Evolutionary conservation across 23 tunicate genomes (phyloP), one percentile per base, ranked within the genome.

Genomic region (Halocynthia aurantium): DNA sequence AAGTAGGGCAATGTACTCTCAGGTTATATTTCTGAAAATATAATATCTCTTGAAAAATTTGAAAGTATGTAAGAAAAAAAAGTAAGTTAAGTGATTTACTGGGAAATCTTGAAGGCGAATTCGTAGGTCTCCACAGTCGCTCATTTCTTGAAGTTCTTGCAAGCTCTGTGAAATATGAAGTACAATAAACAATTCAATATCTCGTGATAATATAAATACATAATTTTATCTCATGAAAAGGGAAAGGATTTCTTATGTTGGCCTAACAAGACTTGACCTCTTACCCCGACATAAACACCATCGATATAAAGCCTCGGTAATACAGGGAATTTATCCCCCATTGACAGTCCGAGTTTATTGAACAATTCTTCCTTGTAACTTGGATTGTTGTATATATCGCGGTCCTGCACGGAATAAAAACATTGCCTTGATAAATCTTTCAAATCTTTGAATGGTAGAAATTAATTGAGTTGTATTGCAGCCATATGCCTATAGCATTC

Each of bases 61-160:
- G 72, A 13, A 20, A 67, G 22, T 67, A 58, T 1, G 64, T 13
- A 57, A 57, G 11, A 13, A 13, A 15, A 60, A n/a, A 60, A 60
- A 15, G 4, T 50, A 67, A 20, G 11, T 19, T 11, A 2, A 13
- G 50, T 67, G 21, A 80, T 80, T 68, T 78, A 92, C 98, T 22
- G 99, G 85, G 77, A 85, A 96, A 12, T 85, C 84, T 80, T 80
- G 88, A 10, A 96, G 77, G 9, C 99, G 93, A 21, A 96, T 96
- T 77, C 99, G 69, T 71, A 96, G 72, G 76, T 96, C 99, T 6
- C 99, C 99, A 60, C 99, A 96, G 80, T 96, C 99, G 70, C 93
- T 82, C 92, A 96, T 82, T 22, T 84, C 93, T 80, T 89, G 89
- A 19, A 96, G 61, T 76, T 96, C 99, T 18, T 68, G 73, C 21